Evolutionary conservation across 2,113 vertebrate genomes (phyloP).

Genomic region (Channa argus): DNA sequence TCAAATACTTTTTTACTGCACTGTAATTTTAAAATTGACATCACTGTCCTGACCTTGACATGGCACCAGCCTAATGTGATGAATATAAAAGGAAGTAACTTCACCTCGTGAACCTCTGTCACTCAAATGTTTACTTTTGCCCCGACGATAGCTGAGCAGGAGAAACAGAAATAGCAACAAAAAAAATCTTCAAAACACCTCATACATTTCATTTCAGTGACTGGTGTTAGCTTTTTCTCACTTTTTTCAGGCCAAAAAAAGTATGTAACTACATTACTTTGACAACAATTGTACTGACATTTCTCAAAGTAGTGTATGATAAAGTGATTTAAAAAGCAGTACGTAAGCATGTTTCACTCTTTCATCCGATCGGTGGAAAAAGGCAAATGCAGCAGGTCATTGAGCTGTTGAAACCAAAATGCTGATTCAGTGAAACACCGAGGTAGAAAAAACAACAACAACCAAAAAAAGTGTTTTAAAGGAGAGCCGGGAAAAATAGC

Average conservation of each 20-base stretch:
- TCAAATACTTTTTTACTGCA: no score
- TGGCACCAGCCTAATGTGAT: not conserved
- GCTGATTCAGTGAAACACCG: conserved; percentile 68
- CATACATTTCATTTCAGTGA: not conserved
- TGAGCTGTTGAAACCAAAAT: conserved; percentile 72
- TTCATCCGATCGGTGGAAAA: conserved; percentile 68
- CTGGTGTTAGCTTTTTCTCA: conserved; percentile 9
- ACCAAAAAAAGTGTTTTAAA: conserved; percentile 20
- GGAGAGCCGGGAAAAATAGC: conserved; percentile 18
- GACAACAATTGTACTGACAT: conserved; percentile 82
- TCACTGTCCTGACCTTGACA: conserved; percentile 13
- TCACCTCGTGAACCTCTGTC: conserved; percentile 10
- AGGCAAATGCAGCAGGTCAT: conserved; percentile 76
- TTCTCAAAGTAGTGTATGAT: conserved; percentile 67
- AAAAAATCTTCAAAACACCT: not conserved
- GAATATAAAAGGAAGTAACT: conserved; percentile 11
- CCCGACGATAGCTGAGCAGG: not conserved
- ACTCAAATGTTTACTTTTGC: not conserved
- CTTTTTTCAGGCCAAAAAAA: conserved; percentile 44
- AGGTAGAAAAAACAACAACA: conserved; percentile 14
- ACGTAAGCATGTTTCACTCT: conserved; percentile 80
- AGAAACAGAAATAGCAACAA: conserved; percentile 10
- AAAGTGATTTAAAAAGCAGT: conserved; percentile 82
- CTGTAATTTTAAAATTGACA: conserved; percentile 6
- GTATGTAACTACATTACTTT: conserved; percentile 77